Conservation (phyloP, 1,140 invertebrate species). For the Drosophila serrata region DNA sequence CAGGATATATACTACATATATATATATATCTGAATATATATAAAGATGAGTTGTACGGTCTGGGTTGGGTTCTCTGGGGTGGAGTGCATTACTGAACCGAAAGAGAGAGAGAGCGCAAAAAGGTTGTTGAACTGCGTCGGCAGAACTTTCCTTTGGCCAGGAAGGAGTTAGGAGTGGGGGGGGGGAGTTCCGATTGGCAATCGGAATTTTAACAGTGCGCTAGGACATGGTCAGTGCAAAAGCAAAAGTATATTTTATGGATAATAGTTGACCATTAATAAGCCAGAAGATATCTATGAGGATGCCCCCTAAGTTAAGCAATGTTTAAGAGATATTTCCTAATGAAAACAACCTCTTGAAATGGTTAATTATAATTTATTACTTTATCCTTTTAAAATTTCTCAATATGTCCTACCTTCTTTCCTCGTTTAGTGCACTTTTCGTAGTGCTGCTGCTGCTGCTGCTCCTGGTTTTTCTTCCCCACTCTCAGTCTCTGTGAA, state of each 20-base stretch:
- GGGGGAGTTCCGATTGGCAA: background rate
- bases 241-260: constrained; percentile 60
- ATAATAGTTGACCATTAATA: background rate
- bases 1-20: constrained; percentile 23
- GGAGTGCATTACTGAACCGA: constrained; percentile 49
- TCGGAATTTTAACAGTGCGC: constrained; percentile 34
- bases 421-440: constrained; percentile 32
- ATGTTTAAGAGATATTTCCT: background rate
- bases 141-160: constrained; percentile 62
- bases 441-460: constrained; percentile 5
- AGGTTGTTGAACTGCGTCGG: constrained; percentile 60
- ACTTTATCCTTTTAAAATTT: background rate
- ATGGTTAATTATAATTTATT: no score
- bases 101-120: constrained; percentile 14
- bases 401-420: constrained; percentile 19
- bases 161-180: background rate
- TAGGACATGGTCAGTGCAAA: constrained; percentile 66
- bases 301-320: no score
- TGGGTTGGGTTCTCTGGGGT: constrained; percentile 18
- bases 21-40: background rate
- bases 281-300: no score
- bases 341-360: no score
- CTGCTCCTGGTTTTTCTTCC: no score
- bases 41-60: background rate
- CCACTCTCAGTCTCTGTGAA: constrained; percentile 40